Evolutionary conservation across 2,888 invertebrate genomes (phyloP).

Genomic region (Xylocampa areola): DNA sequence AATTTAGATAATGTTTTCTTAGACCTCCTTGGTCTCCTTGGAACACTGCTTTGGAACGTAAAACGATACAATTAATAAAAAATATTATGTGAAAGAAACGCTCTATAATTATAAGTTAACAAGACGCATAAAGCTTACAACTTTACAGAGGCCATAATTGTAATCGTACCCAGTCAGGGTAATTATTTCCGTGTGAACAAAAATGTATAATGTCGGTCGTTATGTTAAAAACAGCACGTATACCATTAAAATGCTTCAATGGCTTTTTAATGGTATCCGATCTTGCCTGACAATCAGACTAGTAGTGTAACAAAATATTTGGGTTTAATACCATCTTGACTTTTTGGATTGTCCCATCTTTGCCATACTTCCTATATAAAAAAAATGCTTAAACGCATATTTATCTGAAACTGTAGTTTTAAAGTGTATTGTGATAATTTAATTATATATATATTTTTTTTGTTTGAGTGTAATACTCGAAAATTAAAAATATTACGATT

Average conservation of each 20-base stretch:
- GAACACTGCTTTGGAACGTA: too few relatives aligned
- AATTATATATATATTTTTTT: too few relatives aligned
- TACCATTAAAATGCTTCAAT: slow-evolving; percentile 58
- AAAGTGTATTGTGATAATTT: not conserved
- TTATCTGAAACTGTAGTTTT: not conserved
- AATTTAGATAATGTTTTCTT: too few relatives aligned
- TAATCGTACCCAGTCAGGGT: slow-evolving; percentile 35
- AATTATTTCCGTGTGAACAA: slow-evolving; percentile 68
- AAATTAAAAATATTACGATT: too few relatives aligned
- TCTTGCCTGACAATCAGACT: slow-evolving; percentile 27
- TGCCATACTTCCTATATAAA: slow-evolving; percentile 1
- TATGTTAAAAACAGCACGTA: slow-evolving; percentile 44
- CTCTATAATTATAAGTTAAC: slow-evolving; percentile 5
- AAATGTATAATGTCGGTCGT: slow-evolving; percentile 42
- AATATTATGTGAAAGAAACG: too few relatives aligned
- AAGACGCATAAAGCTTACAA: slow-evolving; percentile 20
- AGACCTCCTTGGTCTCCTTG: too few relatives aligned
- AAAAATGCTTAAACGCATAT: slow-evolving; percentile 1
- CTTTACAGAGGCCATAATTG: slow-evolving; percentile 42
- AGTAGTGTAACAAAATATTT: slow-evolving; percentile 4
- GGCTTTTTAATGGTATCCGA: slow-evolving; percentile 56
- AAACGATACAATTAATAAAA: too few relatives aligned
- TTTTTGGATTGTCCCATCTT: slow-evolving; percentile 11
- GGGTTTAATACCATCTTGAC: slow-evolving; percentile 13
- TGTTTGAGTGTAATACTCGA: too few relatives aligned